A percentile compares a stretch with the other conserved stretches of the same genome.
These are phyloP conservation scores for Venturia canescens DNA, from an alignment of 1,140 invertebrate genomes.

Conservation along the genomic window DNA sequence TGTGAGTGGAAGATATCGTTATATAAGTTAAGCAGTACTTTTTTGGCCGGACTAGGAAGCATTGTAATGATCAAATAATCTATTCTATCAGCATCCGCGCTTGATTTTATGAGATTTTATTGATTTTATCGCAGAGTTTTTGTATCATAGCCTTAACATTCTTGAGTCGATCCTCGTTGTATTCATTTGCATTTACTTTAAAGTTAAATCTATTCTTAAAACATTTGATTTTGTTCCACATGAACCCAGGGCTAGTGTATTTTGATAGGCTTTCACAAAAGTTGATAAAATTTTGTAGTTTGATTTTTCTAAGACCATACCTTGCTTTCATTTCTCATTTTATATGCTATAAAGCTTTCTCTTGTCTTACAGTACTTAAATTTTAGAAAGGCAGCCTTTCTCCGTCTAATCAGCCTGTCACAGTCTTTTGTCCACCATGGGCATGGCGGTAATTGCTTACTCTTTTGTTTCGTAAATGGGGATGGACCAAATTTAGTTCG, in stretches of 20 bases:
- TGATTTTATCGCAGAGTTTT: conserved; percentile 3
- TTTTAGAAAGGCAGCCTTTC: neutral
- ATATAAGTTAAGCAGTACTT: neutral
- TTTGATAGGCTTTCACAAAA: conserved; percentile 20
- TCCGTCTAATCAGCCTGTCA: neutral
- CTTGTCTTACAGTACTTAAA: neutral
- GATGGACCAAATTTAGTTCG: neutral
- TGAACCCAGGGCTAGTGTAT: conserved; percentile 14
- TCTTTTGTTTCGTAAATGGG: neutral
- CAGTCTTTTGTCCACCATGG: neutral
- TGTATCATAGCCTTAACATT: conserved; percentile 10
- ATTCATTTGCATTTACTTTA: conserved; percentile 22
- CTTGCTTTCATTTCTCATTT: neutral
- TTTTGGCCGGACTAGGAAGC: neutral
- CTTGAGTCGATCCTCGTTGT: neutral
- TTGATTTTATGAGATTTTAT: neutral
- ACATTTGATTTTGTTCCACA: conserved; percentile 19
- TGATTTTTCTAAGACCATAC: conserved; percentile 4
- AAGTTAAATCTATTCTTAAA: conserved; percentile 38
- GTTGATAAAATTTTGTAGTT: neutral
- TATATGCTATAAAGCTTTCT: neutral
- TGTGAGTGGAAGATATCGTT: neutral
- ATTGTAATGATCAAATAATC: neutral
- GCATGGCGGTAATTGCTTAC: neutral
- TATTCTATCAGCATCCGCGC: conserved; percentile 27